phyloP scores from a whole-genome alignment of 2,888 invertebrate species.

The Elysia crispata region DNA sequence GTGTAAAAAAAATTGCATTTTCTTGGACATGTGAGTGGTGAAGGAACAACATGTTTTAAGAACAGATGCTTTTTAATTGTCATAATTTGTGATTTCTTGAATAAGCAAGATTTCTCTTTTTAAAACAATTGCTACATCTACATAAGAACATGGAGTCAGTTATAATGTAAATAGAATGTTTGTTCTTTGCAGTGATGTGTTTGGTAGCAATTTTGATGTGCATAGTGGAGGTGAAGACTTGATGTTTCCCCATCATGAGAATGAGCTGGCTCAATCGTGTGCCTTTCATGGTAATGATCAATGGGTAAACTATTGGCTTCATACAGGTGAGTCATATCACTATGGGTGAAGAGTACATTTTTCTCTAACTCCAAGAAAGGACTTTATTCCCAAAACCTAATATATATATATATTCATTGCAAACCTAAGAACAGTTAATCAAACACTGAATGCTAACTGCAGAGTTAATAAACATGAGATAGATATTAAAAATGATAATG shows the following conservation, averaged over 20 bases:
- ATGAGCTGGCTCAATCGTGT: slow-evolving; percentile 96
- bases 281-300: slow-evolving; percentile 85
- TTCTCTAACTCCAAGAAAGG: no score
- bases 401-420: neutral
- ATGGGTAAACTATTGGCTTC: slow-evolving; percentile 96
- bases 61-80: neutral
- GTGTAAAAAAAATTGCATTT: no score
- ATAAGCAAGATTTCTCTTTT: no score
- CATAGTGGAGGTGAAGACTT: slow-evolving; percentile 95
- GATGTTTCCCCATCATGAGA: slow-evolving; percentile 95
- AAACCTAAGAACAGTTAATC: no score
- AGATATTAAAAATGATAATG: no score
- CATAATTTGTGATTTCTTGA: neutral
- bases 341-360: neutral
- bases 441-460: no score
- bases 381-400: neutral
- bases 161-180: neutral
- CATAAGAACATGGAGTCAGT: no score
- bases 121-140: no score
- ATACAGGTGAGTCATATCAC: slow-evolving; percentile 76
- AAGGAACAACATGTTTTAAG: no score
- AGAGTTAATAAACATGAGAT: no score
- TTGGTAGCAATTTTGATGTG: slow-evolving; percentile 86
- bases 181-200: slow-evolving; percentile 77
- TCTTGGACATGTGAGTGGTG: no score